Evolutionary conservation across 2,888 invertebrate genomes (phyloP).

Genomic region (Lasioglossum villosulum): DNA sequence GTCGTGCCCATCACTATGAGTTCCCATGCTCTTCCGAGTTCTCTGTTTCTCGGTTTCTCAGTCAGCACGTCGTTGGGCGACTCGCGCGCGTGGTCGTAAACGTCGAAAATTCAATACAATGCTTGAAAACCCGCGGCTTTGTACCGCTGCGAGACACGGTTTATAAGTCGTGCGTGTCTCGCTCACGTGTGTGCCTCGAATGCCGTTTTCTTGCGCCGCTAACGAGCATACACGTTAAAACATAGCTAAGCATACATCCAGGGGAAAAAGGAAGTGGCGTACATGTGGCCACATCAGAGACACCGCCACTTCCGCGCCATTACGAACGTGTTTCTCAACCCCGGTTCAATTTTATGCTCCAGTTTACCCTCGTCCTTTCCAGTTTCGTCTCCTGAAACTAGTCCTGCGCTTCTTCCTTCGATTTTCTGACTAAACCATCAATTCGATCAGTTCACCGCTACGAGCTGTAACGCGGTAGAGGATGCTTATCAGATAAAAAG

Average conservation of each 20-base stretch:
- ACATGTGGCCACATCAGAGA: conserved; percentile 32
- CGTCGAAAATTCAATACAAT: conserved; percentile 54
- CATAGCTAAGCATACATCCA: conserved; percentile 37
- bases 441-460: conserved; percentile 8
- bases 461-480: neutral
- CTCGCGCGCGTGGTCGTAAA: conserved; percentile 47
- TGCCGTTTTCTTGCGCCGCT: conserved; percentile 47
- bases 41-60: conserved; percentile 15
- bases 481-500: neutral
- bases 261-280: conserved; percentile 34
- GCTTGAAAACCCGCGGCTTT: conserved; percentile 31
- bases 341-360: conserved; percentile 18
- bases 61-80: conserved; percentile 27
- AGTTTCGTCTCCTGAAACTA: neutral
- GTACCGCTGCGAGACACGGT: conserved; percentile 4
- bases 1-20: conserved; percentile 39
- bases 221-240: conserved; percentile 65
- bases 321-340: conserved; percentile 27
- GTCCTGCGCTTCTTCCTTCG: neutral
- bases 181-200: conserved; percentile 41
- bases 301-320: conserved; percentile 55
- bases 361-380: conserved; percentile 12
- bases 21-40: conserved; percentile 10
- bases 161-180: conserved; percentile 19
- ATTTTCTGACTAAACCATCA: neutral